A percentile compares a stretch with the other conserved stretches of the same genome.
Evolutionary conservation across 2,888 invertebrate species (phyloP).

Genomic region (Cataglyphis livida): DNA sequence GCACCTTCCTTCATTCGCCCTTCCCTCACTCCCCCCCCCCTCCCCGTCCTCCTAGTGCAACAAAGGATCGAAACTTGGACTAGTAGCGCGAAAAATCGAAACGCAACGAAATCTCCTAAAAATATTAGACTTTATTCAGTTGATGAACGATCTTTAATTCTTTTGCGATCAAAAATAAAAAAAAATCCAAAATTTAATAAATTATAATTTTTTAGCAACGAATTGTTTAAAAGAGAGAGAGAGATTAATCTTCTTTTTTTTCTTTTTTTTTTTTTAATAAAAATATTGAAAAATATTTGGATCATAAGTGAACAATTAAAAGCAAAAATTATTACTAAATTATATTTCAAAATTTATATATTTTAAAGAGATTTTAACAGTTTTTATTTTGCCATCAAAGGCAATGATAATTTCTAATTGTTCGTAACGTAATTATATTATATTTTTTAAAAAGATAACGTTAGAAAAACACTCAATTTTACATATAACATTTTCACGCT

Average conservation of each 20-base stretch:
- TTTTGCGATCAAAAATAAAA: neutral
- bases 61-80: constrained; percentile 8
- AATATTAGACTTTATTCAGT: neutral
- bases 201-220: neutral
- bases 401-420: neutral
- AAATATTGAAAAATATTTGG: neutral
- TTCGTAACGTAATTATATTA: neutral
- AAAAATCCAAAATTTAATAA: neutral
- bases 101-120: neutral
- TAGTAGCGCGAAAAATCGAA: constrained; percentile 6
- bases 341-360: neutral
- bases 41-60: neutral
- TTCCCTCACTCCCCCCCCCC: neutral
- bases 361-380: neutral
- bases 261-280: neutral
- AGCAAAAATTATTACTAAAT: neutral
- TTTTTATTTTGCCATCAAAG: neutral
- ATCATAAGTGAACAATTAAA: neutral
- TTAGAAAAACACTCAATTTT: neutral
- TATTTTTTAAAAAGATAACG: neutral
- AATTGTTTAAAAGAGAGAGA: neutral
- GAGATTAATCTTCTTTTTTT: neutral
- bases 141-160: neutral
- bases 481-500: neutral
- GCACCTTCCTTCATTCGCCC: neutral